Base-by-base conservation (phyloP, 2,113 vertebrate genomes). In the Alouatta palliata region DNA sequence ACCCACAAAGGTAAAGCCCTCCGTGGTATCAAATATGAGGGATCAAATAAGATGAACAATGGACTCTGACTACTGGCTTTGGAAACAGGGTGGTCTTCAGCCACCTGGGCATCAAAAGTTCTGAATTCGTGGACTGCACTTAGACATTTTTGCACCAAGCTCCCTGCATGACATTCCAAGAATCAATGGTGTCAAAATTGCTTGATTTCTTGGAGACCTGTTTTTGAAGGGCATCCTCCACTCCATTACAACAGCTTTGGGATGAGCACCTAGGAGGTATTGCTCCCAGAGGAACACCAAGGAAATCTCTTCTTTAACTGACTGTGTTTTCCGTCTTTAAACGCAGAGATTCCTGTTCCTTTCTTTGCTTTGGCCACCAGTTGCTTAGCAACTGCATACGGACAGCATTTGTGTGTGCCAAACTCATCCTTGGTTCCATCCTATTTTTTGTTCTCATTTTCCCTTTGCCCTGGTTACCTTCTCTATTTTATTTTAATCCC, bases 1-100 rank as follows among this genome's bases (percentile, higher is more conserved):
- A 2, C 37, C 45, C 5, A 16, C 25, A 10, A 32, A 20, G 73
- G 6, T 1, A 23, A 77, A 49, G 14, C 12, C 37, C 35, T n/a
- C n/a, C 0, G 0, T 10, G 11, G 2, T 1, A 21, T 70, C 90
- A 21, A 8, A 64, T 17, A 8, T 5, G 2, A 23, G 27, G 37
- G 14, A 19, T 43, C 37, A 32, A 43, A n/a, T 9, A 4, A 45
- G 58, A 27, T 10, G 49, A 27, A 7, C 4, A 0, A 2, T 1
- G 35, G 27, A 23, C 6, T 3, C 32, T 25, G 14, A 71, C 10
- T 35, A 3, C 17, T 12, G 93, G 49, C 79, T 94, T 87, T 45
- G 89, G 37, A 70, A 77, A 83, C n/a, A 4, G 3, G 49, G 21
- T 0, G 1, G 17, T 40, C 64, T 5, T 7, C 6, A 8, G 82